Conservation (phyloP, 2,797 vertebrate genomes). For the Bovichtus diacanthus region DNA sequence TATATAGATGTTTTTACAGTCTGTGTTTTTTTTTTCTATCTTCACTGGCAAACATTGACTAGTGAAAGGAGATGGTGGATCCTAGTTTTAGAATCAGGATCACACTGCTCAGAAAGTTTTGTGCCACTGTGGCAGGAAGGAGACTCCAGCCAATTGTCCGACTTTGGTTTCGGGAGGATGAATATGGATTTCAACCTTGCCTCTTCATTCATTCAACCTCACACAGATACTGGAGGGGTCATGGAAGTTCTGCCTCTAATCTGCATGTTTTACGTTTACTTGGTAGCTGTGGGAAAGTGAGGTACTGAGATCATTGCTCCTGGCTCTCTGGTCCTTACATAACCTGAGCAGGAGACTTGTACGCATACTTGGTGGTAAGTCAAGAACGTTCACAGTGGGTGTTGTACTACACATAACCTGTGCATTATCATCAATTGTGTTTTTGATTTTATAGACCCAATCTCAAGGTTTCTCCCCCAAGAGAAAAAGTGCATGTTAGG, state of each 20-base stretch:
- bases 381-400: slow-evolving; percentile 3
- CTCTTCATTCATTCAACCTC: background rate
- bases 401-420: background rate
- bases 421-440: background rate
- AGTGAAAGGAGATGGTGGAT: background rate
- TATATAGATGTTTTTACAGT: background rate
- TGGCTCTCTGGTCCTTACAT: background rate
- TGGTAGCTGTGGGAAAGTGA: slow-evolving; percentile 4
- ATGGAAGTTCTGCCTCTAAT: slow-evolving; percentile 6
- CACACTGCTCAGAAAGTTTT: background rate
- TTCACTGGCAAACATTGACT: background rate
- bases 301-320: background rate
- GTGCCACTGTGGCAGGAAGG: background rate
- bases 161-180: slow-evolving; percentile 6
- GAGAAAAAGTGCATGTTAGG: background rate
- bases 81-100: background rate
- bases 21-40: background rate
- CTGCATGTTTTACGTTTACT: background rate
- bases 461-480: background rate
- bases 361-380: background rate
- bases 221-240: background rate
- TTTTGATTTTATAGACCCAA: slow-evolving; percentile 2
- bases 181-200: background rate
- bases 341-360: background rate
- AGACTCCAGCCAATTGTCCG: background rate